Conservation (phyloP, 2,113 vertebrate species). For the Carollia perspicillata region DNA sequence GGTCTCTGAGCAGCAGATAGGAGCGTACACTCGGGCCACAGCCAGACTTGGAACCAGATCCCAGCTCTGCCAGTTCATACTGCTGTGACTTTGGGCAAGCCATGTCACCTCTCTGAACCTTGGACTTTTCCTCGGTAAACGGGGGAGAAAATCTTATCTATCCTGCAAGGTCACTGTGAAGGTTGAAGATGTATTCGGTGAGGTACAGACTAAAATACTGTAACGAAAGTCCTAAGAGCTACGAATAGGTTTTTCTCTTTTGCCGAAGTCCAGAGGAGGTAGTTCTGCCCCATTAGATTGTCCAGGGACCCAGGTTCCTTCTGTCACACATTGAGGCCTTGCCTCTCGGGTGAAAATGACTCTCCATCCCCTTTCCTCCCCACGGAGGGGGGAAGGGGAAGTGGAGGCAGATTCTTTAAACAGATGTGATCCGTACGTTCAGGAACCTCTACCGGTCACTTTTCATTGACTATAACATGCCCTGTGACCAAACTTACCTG, state of each 20-base stretch:
- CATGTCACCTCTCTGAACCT: not conserved
- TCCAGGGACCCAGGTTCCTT: not conserved
- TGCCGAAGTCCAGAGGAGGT: not conserved
- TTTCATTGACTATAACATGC: not conserved
- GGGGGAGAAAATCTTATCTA: not conserved
- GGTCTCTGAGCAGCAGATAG: not conserved
- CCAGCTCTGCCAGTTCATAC: not conserved
- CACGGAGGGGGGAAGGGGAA: rapidly evolving
- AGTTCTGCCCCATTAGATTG: not conserved
- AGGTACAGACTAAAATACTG: not conserved
- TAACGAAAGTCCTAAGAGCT: not conserved
- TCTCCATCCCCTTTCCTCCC: not conserved
- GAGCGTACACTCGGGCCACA: rapidly evolving
- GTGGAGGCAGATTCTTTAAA: not conserved
- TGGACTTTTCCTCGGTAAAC: not conserved
- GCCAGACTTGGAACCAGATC: not conserved
- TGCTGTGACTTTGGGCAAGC: not conserved
- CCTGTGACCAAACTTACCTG: not conserved
- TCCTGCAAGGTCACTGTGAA: not conserved
- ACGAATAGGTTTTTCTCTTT: not conserved
- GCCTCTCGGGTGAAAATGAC: not conserved
- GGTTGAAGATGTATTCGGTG: not conserved
- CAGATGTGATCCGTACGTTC: not conserved
- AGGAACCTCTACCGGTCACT: not conserved
- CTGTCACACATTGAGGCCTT: too few relatives aligned